These are phyloP conservation scores for Strongylocentrotus purpuratus DNA, from an alignment of 35 echinoderm and acorn worm species.

Conservation along the genomic window DNA sequence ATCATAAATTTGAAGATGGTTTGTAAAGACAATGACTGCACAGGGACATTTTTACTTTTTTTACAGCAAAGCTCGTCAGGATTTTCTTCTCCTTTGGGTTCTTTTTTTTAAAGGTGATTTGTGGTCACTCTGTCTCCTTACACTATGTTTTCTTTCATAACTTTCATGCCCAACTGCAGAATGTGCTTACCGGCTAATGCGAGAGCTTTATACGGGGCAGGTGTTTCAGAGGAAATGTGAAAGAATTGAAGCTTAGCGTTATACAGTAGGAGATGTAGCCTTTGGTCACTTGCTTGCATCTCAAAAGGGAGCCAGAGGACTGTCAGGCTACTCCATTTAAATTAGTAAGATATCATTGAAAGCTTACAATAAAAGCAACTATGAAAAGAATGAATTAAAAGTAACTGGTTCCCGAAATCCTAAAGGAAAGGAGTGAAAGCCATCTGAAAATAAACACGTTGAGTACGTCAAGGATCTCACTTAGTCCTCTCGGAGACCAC, in stretches of 20 bases:
- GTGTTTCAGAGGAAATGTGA: not conserved
- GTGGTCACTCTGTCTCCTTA: not conserved
- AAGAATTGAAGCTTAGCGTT: not conserved
- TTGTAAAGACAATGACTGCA: no score
- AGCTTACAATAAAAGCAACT: not conserved
- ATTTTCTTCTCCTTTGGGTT: not conserved
- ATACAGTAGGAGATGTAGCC: not conserved
- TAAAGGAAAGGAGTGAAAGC: not conserved
- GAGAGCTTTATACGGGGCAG: not conserved
- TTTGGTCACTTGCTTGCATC: conserved; percentile 1
- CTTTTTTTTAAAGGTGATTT: not conserved
- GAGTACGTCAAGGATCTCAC: not conserved
- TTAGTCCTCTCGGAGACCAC: conserved; percentile 22
- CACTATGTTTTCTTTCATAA: not conserved
- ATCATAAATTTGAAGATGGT: no score
- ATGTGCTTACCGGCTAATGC: not conserved
- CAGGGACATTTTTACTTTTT: no score
- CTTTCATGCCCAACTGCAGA: not conserved
- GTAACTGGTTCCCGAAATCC: not conserved
- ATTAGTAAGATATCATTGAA: conserved; percentile 3
- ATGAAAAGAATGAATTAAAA: conserved; percentile 14
- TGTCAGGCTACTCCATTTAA: not conserved
- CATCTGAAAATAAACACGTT: conserved; percentile 30
- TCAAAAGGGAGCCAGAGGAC: not conserved
- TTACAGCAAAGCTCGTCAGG: no score